Conservation (phyloP, 2,888 invertebrate genomes). For the Hypolimnas misippus region DNA sequence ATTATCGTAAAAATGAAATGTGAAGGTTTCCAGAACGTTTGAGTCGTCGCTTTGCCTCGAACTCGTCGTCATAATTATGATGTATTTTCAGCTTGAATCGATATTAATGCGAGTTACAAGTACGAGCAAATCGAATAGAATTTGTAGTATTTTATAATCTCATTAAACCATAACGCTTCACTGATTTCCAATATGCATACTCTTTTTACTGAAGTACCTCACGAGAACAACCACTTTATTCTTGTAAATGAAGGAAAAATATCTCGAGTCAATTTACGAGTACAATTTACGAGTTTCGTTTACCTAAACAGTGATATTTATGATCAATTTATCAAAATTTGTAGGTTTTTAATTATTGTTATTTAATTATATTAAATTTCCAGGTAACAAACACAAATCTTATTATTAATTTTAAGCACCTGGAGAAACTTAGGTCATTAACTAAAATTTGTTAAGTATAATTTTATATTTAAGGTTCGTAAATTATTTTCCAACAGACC, state of each 20-base stretch:
- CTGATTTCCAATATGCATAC: not conserved
- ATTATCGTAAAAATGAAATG: not conserved
- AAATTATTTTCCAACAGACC: constrained; percentile 18
- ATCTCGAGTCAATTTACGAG: too few relatives aligned
- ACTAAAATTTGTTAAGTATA: constrained; percentile 22
- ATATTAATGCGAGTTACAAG: not conserved
- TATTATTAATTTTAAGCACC: not conserved
- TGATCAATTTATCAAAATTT: not conserved
- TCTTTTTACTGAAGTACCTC: not conserved
- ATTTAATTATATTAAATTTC: not conserved
- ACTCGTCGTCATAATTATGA: too few relatives aligned
- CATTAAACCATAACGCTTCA: not conserved
- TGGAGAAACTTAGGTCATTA: constrained; percentile 5
- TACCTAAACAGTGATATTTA: not conserved
- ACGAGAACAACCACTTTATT: too few relatives aligned
- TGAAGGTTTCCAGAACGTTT: not conserved
- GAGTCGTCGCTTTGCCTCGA: too few relatives aligned
- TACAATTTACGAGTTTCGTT: not conserved
- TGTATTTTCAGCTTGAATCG: too few relatives aligned
- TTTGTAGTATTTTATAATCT: not conserved
- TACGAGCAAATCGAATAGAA: not conserved
- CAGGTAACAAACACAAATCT: not conserved
- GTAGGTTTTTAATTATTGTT: not conserved
- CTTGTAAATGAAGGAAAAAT: not conserved
- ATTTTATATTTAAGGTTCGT: constrained; percentile 11